Conservation (phyloP, 1,140 invertebrate genomes). For the Papilio polytes region DNA sequence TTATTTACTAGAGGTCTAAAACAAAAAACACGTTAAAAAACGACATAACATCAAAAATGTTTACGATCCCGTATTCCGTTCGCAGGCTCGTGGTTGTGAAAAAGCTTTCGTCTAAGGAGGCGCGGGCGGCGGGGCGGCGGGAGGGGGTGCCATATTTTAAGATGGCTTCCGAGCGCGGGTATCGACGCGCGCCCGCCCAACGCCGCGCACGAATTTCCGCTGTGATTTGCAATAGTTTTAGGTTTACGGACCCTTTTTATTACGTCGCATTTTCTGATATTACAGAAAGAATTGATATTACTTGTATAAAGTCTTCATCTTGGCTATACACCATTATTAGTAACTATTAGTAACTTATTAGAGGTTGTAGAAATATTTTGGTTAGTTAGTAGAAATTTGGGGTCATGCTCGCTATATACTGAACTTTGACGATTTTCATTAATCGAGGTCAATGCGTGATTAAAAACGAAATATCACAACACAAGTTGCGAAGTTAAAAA, state of each 20-base stretch:
- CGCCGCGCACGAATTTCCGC: constrained; percentile 49
- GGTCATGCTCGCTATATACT: neutral
- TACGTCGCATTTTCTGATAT: constrained; percentile 16
- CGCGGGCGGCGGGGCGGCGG: constrained; percentile 48
- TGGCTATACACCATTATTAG: neutral
- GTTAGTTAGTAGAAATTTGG: neutral
- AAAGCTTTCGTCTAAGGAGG: constrained; percentile 80
- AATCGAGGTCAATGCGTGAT: too few relatives aligned
- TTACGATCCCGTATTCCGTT: constrained; percentile 54
- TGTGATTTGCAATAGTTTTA: constrained; percentile 22
- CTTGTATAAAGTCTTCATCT: neutral
- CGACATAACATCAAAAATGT: constrained; percentile 55
- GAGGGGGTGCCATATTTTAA: constrained; percentile 78
- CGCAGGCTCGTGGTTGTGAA: constrained; percentile 65
- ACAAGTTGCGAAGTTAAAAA: neutral
- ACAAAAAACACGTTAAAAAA: neutral
- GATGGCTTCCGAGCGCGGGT: constrained; percentile 79
- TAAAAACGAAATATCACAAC: neutral
- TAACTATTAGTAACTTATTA: neutral
- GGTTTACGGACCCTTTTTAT: constrained; percentile 23
- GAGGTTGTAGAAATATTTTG: neutral
- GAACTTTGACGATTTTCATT: too few relatives aligned
- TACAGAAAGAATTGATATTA: neutral
- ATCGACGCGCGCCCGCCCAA: constrained; percentile 67
- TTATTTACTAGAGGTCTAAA: neutral